Conservation (phyloP, 1,140 invertebrate genomes). For the Drosophila virilis region DNA sequence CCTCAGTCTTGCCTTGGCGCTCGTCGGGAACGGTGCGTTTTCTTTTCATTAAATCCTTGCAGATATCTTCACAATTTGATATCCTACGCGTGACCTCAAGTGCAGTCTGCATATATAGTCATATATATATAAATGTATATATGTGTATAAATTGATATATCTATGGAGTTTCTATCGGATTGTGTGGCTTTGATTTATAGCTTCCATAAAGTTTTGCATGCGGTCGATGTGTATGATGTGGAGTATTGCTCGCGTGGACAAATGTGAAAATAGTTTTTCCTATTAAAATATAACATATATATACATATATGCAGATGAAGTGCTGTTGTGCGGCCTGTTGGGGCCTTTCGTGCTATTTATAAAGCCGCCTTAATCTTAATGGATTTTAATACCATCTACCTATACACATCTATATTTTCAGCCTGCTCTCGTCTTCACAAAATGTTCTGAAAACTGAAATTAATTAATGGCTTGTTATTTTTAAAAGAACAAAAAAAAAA, state of each 20-base stretch:
- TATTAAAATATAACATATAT: not conserved
- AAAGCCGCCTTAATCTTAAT: constrained; percentile 72
- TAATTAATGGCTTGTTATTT: constrained; percentile 74
- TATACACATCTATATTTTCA: constrained; percentile 62
- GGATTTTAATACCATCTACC: constrained; percentile 48
- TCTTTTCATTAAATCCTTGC: constrained; percentile 5
- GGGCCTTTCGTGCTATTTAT: constrained; percentile 57
- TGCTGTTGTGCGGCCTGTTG: constrained; percentile 31
- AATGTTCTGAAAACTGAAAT: constrained; percentile 49
- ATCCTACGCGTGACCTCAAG: constrained; percentile 5
- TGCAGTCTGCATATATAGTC: constrained; percentile 1
- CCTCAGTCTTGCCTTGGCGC: constrained; percentile 70
- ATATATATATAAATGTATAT: constrained; percentile 23
- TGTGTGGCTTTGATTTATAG: constrained; percentile 18
- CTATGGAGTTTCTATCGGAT: not conserved
- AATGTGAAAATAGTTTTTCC: constrained; percentile 24
- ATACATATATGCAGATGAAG: constrained; percentile 50
- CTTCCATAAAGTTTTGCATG: constrained; percentile 16
- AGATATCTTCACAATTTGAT: constrained; percentile 1
- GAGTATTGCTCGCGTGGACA: constrained; percentile 12
- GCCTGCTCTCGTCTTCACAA: constrained; percentile 43
- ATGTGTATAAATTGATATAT: not conserved
- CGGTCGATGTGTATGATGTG: constrained; percentile 2
- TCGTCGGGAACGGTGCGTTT: constrained; percentile 68
- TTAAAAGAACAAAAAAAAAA: constrained; percentile 56